These are phyloP conservation scores for Crypturellus undulatus DNA, from an alignment of 2,113 vertebrate species.

Conservation along the genomic window DNA sequence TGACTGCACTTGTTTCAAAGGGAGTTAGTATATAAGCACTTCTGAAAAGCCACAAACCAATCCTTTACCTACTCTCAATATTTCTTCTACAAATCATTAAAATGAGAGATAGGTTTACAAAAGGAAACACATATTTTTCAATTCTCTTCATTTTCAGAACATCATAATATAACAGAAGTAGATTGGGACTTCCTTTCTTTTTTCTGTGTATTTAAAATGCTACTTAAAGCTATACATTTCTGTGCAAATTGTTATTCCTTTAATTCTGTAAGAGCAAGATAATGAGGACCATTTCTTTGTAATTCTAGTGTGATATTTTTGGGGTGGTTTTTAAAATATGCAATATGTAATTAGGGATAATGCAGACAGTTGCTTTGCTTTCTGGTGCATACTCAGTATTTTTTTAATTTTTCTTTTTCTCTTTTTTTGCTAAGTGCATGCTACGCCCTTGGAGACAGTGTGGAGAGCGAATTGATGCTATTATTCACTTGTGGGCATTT, in stretches of 20 bases:
- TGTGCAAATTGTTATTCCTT: slow-evolving; percentile 68
- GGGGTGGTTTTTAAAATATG: slow-evolving; percentile 68
- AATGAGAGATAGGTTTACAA: neutral
- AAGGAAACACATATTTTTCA: neutral
- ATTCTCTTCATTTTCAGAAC: slow-evolving; percentile 16
- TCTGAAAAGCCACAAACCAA: neutral
- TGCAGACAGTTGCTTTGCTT: slow-evolving; percentile 48
- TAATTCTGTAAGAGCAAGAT: slow-evolving; percentile 70
- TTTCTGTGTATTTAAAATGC: slow-evolving; percentile 48
- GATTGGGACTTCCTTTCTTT: neutral
- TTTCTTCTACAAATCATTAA: neutral
- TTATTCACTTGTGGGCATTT: neutral
- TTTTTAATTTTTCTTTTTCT: neutral
- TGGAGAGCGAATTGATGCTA: neutral
- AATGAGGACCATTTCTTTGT: slow-evolving; percentile 61
- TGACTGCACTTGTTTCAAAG: neutral
- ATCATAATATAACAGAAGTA: neutral
- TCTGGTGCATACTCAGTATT: neutral
- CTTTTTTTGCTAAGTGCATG: neutral
- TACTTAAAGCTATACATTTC: slow-evolving; percentile 56
- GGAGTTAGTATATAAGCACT: neutral
- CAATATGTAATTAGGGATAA: slow-evolving; percentile 69
- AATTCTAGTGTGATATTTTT: slow-evolving; percentile 68
- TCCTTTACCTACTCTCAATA: accelerated
- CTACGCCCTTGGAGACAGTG: neutral